A percentile compares a stretch with the other conserved stretches of the same genome.
These are phyloP conservation scores for Brassicogethes aeneus DNA, from an alignment of 2,888 invertebrate genomes.

Conservation along the genomic window DNA sequence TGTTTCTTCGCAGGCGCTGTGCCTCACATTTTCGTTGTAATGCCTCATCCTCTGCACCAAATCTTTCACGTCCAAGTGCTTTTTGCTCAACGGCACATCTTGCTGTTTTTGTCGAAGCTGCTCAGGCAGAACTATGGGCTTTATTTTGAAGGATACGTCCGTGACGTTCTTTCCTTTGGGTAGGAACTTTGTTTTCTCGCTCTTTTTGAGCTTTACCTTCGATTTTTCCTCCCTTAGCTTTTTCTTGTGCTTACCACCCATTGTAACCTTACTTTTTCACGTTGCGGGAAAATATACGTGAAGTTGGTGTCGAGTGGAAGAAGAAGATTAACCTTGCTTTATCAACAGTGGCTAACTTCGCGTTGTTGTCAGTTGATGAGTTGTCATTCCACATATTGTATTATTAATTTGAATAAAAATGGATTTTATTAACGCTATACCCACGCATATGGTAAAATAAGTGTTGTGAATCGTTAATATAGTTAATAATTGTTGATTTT, in stretches of 20 bases:
- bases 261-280: conserved; percentile 4
- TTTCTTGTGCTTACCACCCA: conserved; percentile 57
- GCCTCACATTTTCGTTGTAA: conserved; percentile 60
- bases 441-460: conserved; percentile 39
- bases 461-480: not conserved
- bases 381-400: no score
- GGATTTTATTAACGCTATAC: conserved; percentile 36
- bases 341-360: no score
- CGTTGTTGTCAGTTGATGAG: no score
- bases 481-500: conserved; percentile 20
- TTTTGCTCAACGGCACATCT: conserved; percentile 52
- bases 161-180: conserved; percentile 87
- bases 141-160: conserved; percentile 79
- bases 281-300: not conserved
- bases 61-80: conserved; percentile 58
- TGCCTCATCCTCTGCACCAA: conserved; percentile 62
- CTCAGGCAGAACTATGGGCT: conserved; percentile 74
- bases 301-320: not conserved
- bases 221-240: conserved; percentile 73
- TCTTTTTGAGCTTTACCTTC: conserved; percentile 74
- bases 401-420: conserved; percentile 22
- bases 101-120: conserved; percentile 52
- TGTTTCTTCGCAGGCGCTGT: conserved; percentile 54
- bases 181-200: conserved; percentile 53
- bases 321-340: not conserved